phyloP scores from a whole-genome alignment of 1,140 invertebrate species.

The Macrosteles quadrilineatus region DNA sequence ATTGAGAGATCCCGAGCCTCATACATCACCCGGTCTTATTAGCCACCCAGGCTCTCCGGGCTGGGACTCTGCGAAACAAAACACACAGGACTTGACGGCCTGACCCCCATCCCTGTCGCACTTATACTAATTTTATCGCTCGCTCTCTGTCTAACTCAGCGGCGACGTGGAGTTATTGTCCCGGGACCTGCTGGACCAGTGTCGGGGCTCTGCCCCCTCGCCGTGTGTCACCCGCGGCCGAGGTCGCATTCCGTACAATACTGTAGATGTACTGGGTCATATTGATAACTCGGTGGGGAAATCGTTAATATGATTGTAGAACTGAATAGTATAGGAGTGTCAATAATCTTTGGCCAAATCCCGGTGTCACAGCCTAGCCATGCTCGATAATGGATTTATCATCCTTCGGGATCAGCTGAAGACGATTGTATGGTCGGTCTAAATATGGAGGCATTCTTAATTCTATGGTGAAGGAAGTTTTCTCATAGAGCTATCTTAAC shows the following conservation, averaged over 20 bases:
- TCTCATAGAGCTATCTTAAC: too few species aligned
- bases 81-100: not conserved
- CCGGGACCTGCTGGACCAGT: not conserved
- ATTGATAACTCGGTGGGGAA: too few species aligned
- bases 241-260: not conserved
- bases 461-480: too few species aligned
- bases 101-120: constrained; percentile 13
- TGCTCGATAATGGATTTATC: too few species aligned
- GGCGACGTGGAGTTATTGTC: constrained; percentile 5
- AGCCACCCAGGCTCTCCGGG: constrained; percentile 12
- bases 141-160: constrained; percentile 8
- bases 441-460: too few species aligned
- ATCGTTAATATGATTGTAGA: too few species aligned
- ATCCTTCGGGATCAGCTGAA: too few species aligned
- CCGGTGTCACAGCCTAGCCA: too few species aligned
- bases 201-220: not conserved
- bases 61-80: not conserved
- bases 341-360: too few species aligned
- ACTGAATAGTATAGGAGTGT: too few species aligned
- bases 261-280: too few species aligned
- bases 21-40: constrained; percentile 7
- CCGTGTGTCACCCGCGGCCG: not conserved
- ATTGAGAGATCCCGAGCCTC: not conserved
- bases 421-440: too few species aligned
- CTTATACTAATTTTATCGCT: constrained; percentile 14